phyloP scores from a whole-genome alignment of 2,113 vertebrate genomes.

The Lipophrys pholis region DNA sequence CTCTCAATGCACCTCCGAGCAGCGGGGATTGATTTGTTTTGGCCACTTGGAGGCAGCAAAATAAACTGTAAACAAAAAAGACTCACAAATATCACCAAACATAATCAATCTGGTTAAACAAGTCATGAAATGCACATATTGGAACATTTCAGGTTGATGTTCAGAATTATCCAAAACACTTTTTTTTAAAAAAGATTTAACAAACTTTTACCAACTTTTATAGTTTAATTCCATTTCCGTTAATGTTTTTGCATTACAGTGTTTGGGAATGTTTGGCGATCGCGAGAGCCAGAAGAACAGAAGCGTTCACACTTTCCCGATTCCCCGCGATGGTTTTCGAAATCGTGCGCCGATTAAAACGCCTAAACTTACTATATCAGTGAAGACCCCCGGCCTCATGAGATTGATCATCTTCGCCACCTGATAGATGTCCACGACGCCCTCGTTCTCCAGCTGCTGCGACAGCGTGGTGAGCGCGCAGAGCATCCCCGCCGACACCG shows the following conservation, averaged over 20 bases:
- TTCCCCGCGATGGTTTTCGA: no score
- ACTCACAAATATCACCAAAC: background rate
- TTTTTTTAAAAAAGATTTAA: no score
- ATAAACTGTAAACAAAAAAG: background rate
- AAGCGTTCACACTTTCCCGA: no score
- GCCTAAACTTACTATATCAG: constrained; percentile 92
- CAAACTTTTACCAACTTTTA: no score
- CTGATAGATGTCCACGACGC: constrained; percentile 97
- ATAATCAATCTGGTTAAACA: background rate
- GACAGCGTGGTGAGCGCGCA: constrained; percentile 97
- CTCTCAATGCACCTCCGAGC: background rate
- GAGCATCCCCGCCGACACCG: constrained; percentile 93
- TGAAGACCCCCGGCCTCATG: constrained; percentile 99
- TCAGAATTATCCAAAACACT: no score
- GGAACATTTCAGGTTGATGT: no score
- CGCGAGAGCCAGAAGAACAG: no score
- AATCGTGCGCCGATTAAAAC: no score
- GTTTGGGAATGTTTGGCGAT: no score
- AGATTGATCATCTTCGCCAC: constrained; percentile 99
- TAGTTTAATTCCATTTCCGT: no score
- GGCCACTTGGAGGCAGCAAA: constrained; percentile 29
- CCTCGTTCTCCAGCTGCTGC: constrained; percentile 96
- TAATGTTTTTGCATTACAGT: no score
- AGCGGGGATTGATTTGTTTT: background rate
- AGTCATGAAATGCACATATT: no score